Base-by-base conservation (phyloP, 2,888 invertebrate species). In the Anticlea derivata region DNA sequence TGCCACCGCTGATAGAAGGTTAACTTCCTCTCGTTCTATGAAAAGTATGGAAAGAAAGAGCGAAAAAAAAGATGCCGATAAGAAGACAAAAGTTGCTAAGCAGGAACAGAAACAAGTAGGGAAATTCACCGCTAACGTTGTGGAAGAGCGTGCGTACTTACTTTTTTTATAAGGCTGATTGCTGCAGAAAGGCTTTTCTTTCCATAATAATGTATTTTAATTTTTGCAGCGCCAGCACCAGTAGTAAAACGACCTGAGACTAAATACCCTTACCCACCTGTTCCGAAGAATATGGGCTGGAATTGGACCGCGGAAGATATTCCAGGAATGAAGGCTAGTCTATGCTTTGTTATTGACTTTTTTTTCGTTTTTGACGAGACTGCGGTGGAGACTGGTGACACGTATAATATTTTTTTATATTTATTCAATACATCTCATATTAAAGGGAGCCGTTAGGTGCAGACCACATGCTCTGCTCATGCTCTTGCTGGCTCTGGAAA, bases 251-350 rank as follows among this genome's bases (percentile, higher is more conserved):
- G 67, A 46, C 65, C 67, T 2, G 73, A 74, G 39, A 11, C 46
- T 3, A 80, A 75, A 45, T 82, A 83, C 53, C 77, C 78, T 0
- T 84, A 86, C 53, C 86, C 86, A 1, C 55, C 72, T 0, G 91
- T 91, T 5, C 90, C 89, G 0, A 78, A 75, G 50, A 48, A 79
- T 41, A 91, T 86, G 90, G 91, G 91, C 0, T 91, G 91, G 91
- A 81, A 86, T 57, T 91, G 90, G 90, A 82, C 57, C 2, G 87
- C 89, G 1, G 83, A 87, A 43, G 87, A 90, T 53, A 70, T 86
- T 50, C 87, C 87, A 0, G 89, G 87, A 52, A 50, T 89, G 72
- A 85, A 88, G 82, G 90, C 41, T 23, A 11, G 7, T 8, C 5
- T n/a, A 7, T 7, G 5, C 12, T 37, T 37, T 26, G 3, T n/a